phyloP scores from a whole-genome alignment of 2,888 invertebrate genomes.

The Syrphus vitripennis region DNA sequence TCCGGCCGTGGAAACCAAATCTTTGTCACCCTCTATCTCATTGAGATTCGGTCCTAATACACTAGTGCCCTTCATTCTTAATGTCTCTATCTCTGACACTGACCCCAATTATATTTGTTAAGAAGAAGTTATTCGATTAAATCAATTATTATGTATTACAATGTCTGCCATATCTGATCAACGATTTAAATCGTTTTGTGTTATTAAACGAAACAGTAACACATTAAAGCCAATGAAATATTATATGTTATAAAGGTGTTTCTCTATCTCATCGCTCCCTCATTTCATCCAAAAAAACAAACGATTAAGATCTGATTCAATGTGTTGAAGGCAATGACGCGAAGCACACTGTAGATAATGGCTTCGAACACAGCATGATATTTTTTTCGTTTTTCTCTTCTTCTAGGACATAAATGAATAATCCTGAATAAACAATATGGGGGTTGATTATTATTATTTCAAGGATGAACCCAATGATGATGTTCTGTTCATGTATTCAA shows the following conservation, averaged over 20 bases:
- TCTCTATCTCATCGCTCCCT: no score
- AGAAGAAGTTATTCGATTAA: neutral
- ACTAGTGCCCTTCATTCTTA: neutral
- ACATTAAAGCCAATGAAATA: neutral
- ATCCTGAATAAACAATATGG: neutral
- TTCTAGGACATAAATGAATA: neutral
- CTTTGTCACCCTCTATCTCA: no score
- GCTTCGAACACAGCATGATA: neutral
- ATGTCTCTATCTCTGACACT: neutral
- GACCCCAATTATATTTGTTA: neutral
- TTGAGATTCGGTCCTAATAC: no score
- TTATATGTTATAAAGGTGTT: no score
- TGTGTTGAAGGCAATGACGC: constrained; percentile 9
- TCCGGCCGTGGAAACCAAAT: no score
- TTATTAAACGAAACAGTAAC: neutral
- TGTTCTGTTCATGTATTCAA: neutral
- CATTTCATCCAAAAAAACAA: neutral
- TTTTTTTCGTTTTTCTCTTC: neutral
- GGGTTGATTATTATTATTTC: neutral
- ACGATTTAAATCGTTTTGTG: constrained; percentile 2
- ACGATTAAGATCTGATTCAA: constrained; percentile 12
- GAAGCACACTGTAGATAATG: neutral
- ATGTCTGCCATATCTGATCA: neutral
- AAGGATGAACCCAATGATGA: neutral
- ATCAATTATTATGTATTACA: neutral